These are phyloP conservation scores for Phrynocephalus forsythii DNA, from an alignment of 2,797 vertebrate genomes.

Conservation along the genomic window DNA sequence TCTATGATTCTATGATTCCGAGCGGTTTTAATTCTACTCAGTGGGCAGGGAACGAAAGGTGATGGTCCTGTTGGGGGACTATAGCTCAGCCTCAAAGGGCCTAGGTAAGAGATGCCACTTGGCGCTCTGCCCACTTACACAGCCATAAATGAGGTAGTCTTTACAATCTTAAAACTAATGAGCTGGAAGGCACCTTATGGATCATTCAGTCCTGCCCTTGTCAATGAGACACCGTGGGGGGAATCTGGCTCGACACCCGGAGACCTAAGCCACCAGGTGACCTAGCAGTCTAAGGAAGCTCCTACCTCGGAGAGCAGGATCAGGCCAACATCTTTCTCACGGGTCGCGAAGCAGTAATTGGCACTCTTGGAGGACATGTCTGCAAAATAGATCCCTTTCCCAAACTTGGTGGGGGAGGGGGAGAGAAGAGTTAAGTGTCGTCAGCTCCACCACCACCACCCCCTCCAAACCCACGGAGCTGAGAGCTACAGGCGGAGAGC, in stretches of 20 bases:
- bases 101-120: no score
- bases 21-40: no score
- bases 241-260: no score
- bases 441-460: no score
- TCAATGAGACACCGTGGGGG: background rate
- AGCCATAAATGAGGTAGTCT: background rate
- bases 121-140: background rate
- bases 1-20: no score
- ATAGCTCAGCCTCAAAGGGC: no score
- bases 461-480: accelerated
- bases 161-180: background rate
- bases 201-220: background rate
- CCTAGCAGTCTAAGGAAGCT: background rate
- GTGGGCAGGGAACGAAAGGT: background rate
- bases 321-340: slow-evolving; percentile 80
- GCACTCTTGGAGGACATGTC: slow-evolving; percentile 95
- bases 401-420: slow-evolving; percentile 80
- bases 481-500: background rate
- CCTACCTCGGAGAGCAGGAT: slow-evolving; percentile 88
- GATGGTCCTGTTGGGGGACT: background rate
- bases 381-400: slow-evolving; percentile 94
- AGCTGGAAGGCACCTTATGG: no score
- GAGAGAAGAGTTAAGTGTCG: background rate
- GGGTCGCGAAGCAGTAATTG: slow-evolving; percentile 90
- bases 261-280: no score